Base-by-base conservation (phyloP, 2,113 vertebrate species). In the Abramis brama region DNA sequence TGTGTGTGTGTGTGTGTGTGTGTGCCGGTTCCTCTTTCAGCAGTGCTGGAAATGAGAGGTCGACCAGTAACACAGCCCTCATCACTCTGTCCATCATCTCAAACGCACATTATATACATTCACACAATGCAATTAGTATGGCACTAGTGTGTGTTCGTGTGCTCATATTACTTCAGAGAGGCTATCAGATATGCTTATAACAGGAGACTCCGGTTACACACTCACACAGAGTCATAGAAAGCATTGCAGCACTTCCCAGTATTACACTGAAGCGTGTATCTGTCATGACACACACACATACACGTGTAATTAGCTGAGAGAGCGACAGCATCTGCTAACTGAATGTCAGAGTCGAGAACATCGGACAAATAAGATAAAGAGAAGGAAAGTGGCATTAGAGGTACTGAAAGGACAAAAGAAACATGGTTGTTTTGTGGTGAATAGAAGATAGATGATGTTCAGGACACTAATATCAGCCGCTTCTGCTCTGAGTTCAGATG, bases 121-220 rank as follows among this genome's bases (percentile, higher is more conserved):
- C 55, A 50, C 43, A 52, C 75, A 82, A n/a, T 9, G 12, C n/a
- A 23, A 45, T 76, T 76, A 15, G 73, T 76, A 52, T 76, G 45
- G 25, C 9, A 27, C 13, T 52, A 11, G 45, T 76, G 45, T 52
- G 45, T 30, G 74, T 52, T 27, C 30, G n/a, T 1, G 15, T 4
- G 47, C 74, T 76, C 74, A 52, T 30, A 52, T 76, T 76, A 27
- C 74, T 76, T 76, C 15, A 76, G n/a, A 52, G 47, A 76, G 15
- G 74, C 6, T 75, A 75, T 45, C 43, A 15, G 21, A 13, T 75
- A 75, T 75, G 43, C 47, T 76, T 27, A 76, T 76, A 76, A 52
- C 27, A 47, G 43, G 43, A 15, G 50, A 47, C n/a, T 76, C 74
- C 30, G 47, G 74, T 30, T 76, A 77, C 74, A 74, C 71, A 39